A percentile compares a stretch with the other conserved stretches of the same genome.
Evolutionary conservation across 2,888 invertebrate species (phyloP).

Genomic region (Tenthredo scrophulariae): DNA sequence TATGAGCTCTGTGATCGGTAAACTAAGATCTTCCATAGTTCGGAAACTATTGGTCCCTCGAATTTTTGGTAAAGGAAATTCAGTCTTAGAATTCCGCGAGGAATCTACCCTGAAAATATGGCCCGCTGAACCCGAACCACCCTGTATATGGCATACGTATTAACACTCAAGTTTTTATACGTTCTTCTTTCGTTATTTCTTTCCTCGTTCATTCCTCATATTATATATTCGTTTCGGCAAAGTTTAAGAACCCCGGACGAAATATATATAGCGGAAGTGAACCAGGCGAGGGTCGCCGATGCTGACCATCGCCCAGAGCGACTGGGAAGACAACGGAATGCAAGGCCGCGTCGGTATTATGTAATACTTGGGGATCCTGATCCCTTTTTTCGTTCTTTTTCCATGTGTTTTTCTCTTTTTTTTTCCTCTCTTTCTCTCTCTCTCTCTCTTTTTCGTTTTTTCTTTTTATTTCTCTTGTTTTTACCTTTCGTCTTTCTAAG

Average conservation of each 20-base stretch:
- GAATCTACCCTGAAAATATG: too few relatives aligned
- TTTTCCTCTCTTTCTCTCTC: neutral
- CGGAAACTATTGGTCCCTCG: too few relatives aligned
- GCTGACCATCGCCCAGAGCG: conserved; percentile 18
- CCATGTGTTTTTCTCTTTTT: neutral
- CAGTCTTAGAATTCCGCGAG: too few relatives aligned
- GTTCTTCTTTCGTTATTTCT: neutral
- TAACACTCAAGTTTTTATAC: neutral
- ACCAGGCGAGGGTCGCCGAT: neutral
- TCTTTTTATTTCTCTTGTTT: neutral
- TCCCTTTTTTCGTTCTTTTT: conserved; percentile 24
- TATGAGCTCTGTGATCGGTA: too few relatives aligned
- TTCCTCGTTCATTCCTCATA: neutral
- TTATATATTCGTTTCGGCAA: neutral
- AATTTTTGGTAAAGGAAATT: too few relatives aligned
- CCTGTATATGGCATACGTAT: neutral
- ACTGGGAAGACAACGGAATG: conserved; percentile 63
- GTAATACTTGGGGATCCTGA: conserved; percentile 59
- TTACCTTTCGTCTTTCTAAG: neutral
- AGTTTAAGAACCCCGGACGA: neutral
- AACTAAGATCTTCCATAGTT: too few relatives aligned
- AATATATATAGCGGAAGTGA: conserved; percentile 59
- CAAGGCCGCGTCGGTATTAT: conserved; percentile 66
- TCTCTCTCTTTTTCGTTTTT: neutral
- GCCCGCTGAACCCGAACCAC: too few relatives aligned